phyloP scores from a whole-genome alignment of 1,140 invertebrate genomes.

The Nasonia longicornis region DNA sequence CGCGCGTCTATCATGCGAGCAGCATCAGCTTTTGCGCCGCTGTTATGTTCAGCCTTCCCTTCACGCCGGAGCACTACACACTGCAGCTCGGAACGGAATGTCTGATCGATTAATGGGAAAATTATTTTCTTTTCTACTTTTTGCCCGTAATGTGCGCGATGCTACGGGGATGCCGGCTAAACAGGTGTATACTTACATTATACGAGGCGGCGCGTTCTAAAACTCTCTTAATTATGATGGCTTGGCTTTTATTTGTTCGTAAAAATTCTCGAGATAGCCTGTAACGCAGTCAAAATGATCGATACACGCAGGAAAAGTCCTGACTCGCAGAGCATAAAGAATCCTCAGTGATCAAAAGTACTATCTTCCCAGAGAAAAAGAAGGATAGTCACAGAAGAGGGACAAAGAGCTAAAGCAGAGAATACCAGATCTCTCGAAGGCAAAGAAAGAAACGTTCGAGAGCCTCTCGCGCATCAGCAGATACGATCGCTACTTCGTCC shows the following conservation, averaged over 20 bases:
- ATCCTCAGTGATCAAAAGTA: background rate
- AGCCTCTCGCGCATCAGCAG: background rate
- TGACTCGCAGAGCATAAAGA: no score
- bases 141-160: background rate
- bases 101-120: constrained; percentile 43
- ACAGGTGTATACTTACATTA: background rate
- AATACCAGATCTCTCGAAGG: constrained; percentile 7
- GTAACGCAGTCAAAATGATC: no score
- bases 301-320: background rate
- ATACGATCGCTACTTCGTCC: constrained; percentile 24
- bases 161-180: no score
- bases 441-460: constrained; percentile 1
- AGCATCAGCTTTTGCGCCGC: background rate
- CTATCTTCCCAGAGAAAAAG: background rate
- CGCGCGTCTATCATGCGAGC: constrained; percentile 33
- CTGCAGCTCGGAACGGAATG: constrained; percentile 20
- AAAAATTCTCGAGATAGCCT: no score
- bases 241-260: no score
- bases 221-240: background rate
- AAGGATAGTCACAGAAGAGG: background rate
- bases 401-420: background rate
- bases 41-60: background rate
- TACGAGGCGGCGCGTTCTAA: background rate
- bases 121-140: constrained; percentile 17
- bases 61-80: background rate